Conservation (phyloP, 23 tunicate species). For the Halocynthia aurantium region DNA sequence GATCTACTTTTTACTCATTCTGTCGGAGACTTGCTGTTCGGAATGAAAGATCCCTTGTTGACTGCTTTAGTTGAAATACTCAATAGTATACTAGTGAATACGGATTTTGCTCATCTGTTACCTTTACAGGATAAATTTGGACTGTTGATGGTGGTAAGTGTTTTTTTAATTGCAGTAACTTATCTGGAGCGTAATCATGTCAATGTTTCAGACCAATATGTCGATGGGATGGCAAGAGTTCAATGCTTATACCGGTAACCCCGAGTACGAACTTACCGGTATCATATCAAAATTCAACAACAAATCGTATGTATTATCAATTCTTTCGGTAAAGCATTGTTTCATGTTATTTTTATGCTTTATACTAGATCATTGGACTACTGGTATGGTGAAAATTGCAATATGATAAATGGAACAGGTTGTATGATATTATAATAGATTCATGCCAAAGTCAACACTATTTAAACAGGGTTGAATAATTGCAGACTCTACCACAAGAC, state of each 20-base stretch:
- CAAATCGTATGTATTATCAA: constrained; percentile 18
- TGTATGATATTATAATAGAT: neutral
- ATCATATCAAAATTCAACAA: constrained; percentile 27
- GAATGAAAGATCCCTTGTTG: constrained; percentile 45
- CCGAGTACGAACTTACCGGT: constrained; percentile 22
- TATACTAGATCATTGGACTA: constrained; percentile 37
- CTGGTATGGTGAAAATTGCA: constrained; percentile 47
- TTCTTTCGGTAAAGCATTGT: neutral
- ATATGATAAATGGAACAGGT: constrained; percentile 68
- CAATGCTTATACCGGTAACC: constrained; percentile 52
- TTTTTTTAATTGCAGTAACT: neutral
- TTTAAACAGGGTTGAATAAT: neutral
- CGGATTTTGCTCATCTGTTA: constrained; percentile 1
- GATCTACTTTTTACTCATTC: constrained; percentile 24
- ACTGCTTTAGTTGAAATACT: constrained; percentile 28
- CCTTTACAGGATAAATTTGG: constrained; percentile 33
- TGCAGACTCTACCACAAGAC: constrained; percentile 48
- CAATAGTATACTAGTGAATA: neutral
- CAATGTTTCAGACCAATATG: constrained; percentile 34
- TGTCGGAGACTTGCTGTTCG: constrained; percentile 49
- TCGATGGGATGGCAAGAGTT: constrained; percentile 58
- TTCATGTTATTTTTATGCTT: neutral
- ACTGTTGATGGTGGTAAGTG: constrained; percentile 38
- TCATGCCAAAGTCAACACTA: neutral
- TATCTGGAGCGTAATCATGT: neutral